phyloP scores from a whole-genome alignment of 2,113 vertebrate genomes.

The Pardalotus punctatus region DNA sequence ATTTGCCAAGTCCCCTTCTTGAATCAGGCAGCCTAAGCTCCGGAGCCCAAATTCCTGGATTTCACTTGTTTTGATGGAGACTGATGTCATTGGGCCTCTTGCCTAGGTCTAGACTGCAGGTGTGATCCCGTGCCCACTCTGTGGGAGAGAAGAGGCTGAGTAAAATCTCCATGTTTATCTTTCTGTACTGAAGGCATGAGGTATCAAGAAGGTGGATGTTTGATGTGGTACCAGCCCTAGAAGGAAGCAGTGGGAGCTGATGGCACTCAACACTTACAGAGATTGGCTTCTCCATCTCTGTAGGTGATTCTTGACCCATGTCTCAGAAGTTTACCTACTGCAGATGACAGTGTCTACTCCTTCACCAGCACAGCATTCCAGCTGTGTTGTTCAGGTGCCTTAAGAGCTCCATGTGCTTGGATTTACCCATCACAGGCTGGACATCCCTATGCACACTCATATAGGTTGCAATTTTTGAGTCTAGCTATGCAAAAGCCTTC shows the following conservation, averaged over 20 bases:
- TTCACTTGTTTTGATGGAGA: not conserved
- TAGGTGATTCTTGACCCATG: not conserved
- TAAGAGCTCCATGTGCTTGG: not conserved
- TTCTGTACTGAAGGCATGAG: not conserved
- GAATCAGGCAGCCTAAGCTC: not conserved
- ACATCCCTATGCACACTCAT: accelerated
- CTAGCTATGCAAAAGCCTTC: not conserved
- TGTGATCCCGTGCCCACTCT: not conserved
- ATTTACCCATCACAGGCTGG: not conserved
- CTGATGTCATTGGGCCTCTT: not conserved
- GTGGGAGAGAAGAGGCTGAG: not conserved
- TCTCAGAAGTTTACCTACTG: not conserved
- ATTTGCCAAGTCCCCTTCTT: not conserved
- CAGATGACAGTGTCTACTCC: not conserved
- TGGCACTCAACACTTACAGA: accelerated
- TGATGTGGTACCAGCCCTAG: not conserved
- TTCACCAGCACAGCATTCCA: not conserved
- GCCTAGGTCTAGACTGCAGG: not conserved
- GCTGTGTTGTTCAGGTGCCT: not conserved
- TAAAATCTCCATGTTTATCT: not conserved
- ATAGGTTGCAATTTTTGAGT: not conserved
- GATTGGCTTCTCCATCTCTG: not conserved
- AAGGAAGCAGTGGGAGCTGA: not conserved
- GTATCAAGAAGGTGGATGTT: not conserved
- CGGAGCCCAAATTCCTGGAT: not conserved